A percentile compares a stretch with the other conserved stretches of the same genome.
Conservation (phyloP, 2,888 invertebrate species). For the Acanthoscelides obtectus region DNA sequence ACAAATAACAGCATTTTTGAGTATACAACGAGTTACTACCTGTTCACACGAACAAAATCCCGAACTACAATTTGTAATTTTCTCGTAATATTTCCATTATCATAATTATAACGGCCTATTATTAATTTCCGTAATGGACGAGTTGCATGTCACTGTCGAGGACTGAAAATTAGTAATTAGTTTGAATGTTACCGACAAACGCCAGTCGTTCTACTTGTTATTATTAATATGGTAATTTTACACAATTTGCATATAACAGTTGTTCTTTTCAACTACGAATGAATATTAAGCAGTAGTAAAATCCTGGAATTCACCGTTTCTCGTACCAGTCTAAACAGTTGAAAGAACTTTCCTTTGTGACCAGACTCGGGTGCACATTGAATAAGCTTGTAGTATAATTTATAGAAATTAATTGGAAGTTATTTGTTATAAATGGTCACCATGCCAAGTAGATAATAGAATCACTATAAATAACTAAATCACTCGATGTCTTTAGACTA, state of each 20-base stretch:
- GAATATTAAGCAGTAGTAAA: neutral
- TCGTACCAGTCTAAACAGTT: neutral
- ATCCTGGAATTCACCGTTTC: neutral
- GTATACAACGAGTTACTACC: conserved; percentile 12
- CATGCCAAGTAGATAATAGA: too few species aligned
- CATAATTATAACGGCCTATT: conserved; percentile 28
- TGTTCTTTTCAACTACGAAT: neutral
- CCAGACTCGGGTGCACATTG: neutral
- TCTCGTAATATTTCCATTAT: conserved; percentile 28
- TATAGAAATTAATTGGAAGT: too few species aligned
- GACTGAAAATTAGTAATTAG: neutral
- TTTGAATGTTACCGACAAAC: neutral
- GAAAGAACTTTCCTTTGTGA: neutral
- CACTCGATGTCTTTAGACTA: too few species aligned
- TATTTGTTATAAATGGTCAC: too few species aligned
- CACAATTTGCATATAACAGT: neutral
- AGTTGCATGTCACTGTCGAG: conserved; percentile 14
- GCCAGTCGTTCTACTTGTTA: neutral
- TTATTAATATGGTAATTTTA: neutral
- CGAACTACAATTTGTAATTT: conserved; percentile 24
- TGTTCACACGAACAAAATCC: conserved; percentile 21
- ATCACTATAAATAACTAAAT: too few species aligned
- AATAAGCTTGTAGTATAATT: too few species aligned
- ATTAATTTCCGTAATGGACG: conserved; percentile 18
- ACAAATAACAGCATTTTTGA: conserved; percentile 5